A percentile compares a stretch with the other conserved stretches of the same genome.
Conservation (phyloP, 2,888 invertebrate genomes). For the Agrotis clavis region DNA sequence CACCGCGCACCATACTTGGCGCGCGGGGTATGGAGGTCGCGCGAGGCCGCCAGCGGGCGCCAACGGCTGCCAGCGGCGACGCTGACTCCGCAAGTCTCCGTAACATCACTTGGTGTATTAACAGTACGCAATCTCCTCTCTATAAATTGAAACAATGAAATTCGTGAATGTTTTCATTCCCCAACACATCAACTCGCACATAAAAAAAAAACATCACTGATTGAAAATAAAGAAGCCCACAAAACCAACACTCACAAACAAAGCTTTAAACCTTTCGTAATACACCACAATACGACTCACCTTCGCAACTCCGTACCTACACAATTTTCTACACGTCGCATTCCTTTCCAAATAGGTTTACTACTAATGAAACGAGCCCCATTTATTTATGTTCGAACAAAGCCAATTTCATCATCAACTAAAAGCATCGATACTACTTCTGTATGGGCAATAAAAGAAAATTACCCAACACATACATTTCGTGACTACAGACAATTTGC, state of each 20-base stretch:
- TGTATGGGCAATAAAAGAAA: conserved; percentile 71
- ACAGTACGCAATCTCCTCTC: not conserved
- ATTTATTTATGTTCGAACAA: conserved; percentile 68
- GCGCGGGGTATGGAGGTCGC: too few species aligned
- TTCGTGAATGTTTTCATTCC: not conserved
- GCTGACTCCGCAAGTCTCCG: too few species aligned
- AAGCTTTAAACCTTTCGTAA: conserved; percentile 44
- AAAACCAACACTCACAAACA: conserved; percentile 40
- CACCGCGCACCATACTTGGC: too few species aligned
- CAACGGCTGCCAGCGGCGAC: too few species aligned
- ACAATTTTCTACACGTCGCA: conserved; percentile 55
- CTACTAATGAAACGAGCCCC: conserved; percentile 65
- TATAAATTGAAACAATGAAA: not conserved
- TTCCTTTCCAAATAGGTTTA: conserved; percentile 61
- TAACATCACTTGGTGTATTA: too few species aligned
- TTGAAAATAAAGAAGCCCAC: conserved; percentile 35
- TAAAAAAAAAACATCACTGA: conserved; percentile 25
- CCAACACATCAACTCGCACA: not conserved
- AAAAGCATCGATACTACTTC: conserved; percentile 69
- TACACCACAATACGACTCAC: conserved; percentile 40
- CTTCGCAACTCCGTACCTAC: conserved; percentile 33
- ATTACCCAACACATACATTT: conserved; percentile 69
- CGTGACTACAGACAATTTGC: conserved; percentile 70
- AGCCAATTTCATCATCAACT: conserved; percentile 70
- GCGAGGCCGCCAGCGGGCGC: too few species aligned